Conservation (phyloP, 2,888 invertebrate genomes). For the Phyto melanocephala region DNA sequence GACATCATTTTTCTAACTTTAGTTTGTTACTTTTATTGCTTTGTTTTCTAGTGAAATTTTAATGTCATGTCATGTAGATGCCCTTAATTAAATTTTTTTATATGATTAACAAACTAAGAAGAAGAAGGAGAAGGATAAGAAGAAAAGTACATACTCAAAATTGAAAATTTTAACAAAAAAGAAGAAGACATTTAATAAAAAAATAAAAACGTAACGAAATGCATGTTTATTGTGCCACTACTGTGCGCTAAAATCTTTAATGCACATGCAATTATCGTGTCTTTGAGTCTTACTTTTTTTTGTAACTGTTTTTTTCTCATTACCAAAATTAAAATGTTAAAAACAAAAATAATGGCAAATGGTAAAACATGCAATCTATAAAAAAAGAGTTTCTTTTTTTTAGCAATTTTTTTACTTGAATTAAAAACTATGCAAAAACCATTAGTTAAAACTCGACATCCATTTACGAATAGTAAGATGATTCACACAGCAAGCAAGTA, state of each 20-base stretch:
- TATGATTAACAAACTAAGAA: slow-evolving; percentile 13
- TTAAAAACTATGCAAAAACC: not conserved
- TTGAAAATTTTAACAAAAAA: not conserved
- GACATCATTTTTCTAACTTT: slow-evolving; percentile 8
- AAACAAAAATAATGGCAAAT: not conserved
- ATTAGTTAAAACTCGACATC: not conserved
- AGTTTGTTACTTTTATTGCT: not conserved
- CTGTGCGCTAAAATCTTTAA: slow-evolving; percentile 11
- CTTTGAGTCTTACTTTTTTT: not conserved
- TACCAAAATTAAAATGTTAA: slow-evolving; percentile 25
- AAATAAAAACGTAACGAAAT: slow-evolving; percentile 56
- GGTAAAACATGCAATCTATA: slow-evolving; percentile 25
- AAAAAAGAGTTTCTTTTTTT: slow-evolving; percentile 19
- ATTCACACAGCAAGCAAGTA: slow-evolving; percentile 9
- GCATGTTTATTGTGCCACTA: slow-evolving; percentile 38
- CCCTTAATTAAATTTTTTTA: slow-evolving; percentile 22
- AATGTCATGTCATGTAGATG: slow-evolving; percentile 7
- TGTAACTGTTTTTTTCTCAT: slow-evolving; percentile 4
- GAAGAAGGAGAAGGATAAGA: not conserved
- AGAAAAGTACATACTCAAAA: not conserved
- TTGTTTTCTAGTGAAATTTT: not conserved
- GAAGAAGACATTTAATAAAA: slow-evolving; percentile 25
- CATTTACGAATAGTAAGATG: not conserved
- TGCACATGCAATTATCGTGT: slow-evolving; percentile 54
- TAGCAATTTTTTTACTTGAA: not conserved